Evolutionary conservation across 2,797 vertebrate genomes (phyloP).

Genomic region (Pseudomugil gertrudae): DNA sequence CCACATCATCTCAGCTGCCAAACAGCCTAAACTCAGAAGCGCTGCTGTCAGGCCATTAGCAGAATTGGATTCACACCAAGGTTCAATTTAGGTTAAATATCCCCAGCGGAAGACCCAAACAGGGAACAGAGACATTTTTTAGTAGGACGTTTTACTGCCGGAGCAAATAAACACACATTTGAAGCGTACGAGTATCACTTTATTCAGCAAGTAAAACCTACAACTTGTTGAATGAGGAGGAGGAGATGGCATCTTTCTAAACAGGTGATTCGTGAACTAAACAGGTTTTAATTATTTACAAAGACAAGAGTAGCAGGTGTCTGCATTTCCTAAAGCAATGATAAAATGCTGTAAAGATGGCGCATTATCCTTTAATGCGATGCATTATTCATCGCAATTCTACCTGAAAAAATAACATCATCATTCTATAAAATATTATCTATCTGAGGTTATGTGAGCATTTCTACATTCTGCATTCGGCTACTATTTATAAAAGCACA

Average conservation of each 20-base stretch:
- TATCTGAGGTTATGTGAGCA: conserved; percentile 35
- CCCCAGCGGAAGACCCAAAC: conserved; percentile 62
- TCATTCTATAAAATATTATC: conserved; percentile 24
- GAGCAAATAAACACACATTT: conserved; percentile 60
- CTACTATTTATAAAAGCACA: too few species aligned
- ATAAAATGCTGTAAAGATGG: conserved; percentile 20
- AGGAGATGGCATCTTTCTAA: neutral
- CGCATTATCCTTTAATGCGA: conserved; percentile 39
- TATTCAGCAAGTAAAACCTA: neutral
- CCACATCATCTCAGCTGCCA: conserved; percentile 13
- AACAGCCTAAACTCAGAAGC: conserved; percentile 42
- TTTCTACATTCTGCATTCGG: conserved; percentile 26
- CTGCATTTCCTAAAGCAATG: neutral
- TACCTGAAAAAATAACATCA: conserved; percentile 25
- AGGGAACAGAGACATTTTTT: conserved; percentile 55
- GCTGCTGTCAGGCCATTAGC: conserved; percentile 66
- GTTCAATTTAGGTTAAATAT: conserved; percentile 79
- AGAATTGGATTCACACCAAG: conserved; percentile 70
- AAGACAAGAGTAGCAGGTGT: neutral
- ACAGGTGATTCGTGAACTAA: neutral
- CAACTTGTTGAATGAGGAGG: neutral
- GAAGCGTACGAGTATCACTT: conserved; percentile 26
- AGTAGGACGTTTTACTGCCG: conserved; percentile 66
- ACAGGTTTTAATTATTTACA: neutral
- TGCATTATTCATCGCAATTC: conserved; percentile 46